Evolutionary conservation across 2,113 vertebrate species (phyloP), one percentile per base, ranked within the genome.

Genomic region (Macroglossus sobrinus): DNA sequence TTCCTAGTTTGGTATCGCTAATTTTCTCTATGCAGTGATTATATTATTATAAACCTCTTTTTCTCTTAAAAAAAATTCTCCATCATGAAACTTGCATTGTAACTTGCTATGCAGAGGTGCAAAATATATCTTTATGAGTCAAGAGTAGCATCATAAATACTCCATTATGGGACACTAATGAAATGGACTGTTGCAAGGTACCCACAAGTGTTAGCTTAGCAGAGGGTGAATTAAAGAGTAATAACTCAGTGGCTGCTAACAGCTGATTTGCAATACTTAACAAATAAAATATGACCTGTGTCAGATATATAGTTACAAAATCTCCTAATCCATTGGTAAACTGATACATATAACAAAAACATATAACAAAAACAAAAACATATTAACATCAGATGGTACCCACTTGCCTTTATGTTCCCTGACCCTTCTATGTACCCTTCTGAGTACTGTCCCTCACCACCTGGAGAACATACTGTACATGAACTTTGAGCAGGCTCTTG

Each of bases 141-240:
- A 96, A 89, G 61, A 57, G 90, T 93, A 93, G 81, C 64, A 97
- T 97, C 97, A 97, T 98, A 98, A 98, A 98, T 97, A 98, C 43
- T 97, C 96, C 97, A 69, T 97, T 98, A 98, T 98, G 96, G 89
- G 95, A 96, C 98, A 98, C 96, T 98, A 98, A 98, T 98, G 97
- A 98, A 98, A 98, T 90, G 61, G 47, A 93, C 35, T 92, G 96
- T 91, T 94, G 88, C 95, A 97, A 94, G 87, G 82, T 97, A 96
- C 88, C 96, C 78, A 97, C 94, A 81, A 81, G 94, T 33, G 2
- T 64, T 88, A 95, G 79, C 89, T 96, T 94, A 96, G 90, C 92
- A 96, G 81, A 98, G 96, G 93, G 64, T 96, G 69, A 68, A 95
- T 97, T 98, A 98, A 98, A 97, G 86, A 86, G 53, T 82, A 94